Conservation (phyloP, 1,140 invertebrate genomes). For the Macrosteles quadrilineatus region DNA sequence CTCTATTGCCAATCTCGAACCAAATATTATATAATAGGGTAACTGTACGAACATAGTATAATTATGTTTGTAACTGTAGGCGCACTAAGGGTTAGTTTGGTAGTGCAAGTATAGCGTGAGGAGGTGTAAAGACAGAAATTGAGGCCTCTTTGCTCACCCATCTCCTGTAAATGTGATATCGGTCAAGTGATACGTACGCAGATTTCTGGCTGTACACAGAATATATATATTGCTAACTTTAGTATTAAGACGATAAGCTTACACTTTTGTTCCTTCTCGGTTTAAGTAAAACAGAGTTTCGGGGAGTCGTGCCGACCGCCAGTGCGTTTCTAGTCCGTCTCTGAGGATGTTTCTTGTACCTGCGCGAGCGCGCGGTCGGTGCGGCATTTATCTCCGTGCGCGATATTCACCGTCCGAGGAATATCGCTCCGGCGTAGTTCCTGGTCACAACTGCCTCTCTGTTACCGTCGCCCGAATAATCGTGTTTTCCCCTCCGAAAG, state of each 20-base stretch:
- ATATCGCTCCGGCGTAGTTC: slow-evolving; percentile 21
- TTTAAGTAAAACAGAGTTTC: slow-evolving; percentile 1
- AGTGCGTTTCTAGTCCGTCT: slow-evolving; percentile 21
- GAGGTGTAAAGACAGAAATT: slow-evolving; percentile 30
- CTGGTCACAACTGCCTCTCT: slow-evolving; percentile 21
- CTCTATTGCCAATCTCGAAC: slow-evolving; percentile 41
- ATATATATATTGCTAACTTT: slow-evolving; percentile 37
- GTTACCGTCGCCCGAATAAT: slow-evolving; percentile 11
- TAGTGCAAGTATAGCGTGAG: slow-evolving; percentile 28
- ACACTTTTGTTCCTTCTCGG: slow-evolving; percentile 21
- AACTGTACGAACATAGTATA: slow-evolving; percentile 20
- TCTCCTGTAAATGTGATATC: slow-evolving; percentile 40
- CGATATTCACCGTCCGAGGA: slow-evolving; percentile 23
- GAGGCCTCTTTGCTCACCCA: slow-evolving; percentile 40
- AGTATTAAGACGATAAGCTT: slow-evolving; percentile 27
- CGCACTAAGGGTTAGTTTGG: slow-evolving; percentile 32
- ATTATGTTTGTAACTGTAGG: slow-evolving; percentile 31
- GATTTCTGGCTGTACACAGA: slow-evolving; percentile 39
- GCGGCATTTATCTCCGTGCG: background rate
- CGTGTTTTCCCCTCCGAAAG: no score
- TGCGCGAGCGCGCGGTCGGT: slow-evolving; percentile 11
- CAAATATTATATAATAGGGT: slow-evolving; percentile 38
- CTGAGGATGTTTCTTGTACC: slow-evolving; percentile 3
- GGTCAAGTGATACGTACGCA: slow-evolving; percentile 41
- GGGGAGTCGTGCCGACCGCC: background rate